phyloP scores from a whole-genome alignment of 2,888 invertebrate species.

The Volucella inflata region DNA sequence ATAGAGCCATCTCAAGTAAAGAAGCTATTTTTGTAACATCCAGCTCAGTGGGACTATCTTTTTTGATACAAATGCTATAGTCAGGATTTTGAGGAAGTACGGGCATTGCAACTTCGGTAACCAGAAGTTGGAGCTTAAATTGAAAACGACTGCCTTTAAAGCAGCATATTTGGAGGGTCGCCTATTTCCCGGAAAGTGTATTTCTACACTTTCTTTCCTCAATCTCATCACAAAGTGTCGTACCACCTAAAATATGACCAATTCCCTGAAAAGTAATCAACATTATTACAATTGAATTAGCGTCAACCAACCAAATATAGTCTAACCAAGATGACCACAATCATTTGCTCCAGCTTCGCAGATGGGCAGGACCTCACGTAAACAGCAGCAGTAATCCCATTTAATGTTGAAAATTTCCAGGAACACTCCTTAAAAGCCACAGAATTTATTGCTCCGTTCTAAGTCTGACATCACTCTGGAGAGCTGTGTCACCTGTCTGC shows the following conservation, averaged over 20 bases:
- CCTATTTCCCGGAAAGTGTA: background rate
- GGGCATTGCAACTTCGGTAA: too few species aligned
- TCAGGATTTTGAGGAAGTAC: too few species aligned
- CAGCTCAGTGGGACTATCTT: too few species aligned
- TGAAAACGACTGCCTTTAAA: too few species aligned
- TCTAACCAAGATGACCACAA: background rate
- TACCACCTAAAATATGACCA: background rate
- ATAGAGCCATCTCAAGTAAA: too few species aligned
- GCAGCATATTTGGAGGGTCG: too few species aligned
- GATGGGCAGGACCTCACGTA: background rate
- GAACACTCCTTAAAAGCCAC: background rate
- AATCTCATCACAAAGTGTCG: slow-evolving; percentile 7
- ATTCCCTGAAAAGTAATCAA: slow-evolving; percentile 20
- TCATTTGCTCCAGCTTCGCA: background rate
- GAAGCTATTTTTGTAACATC: too few species aligned
- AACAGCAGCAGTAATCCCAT: slow-evolving; percentile 16
- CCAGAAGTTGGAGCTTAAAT: too few species aligned
- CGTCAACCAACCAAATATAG: background rate
- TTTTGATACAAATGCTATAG: too few species aligned
- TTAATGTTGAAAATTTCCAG: slow-evolving; percentile 9
- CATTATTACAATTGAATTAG: slow-evolving; percentile 30
- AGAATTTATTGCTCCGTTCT: background rate
- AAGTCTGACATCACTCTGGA: background rate
- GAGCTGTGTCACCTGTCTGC: slow-evolving; percentile 12
- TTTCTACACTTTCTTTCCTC: background rate